These are phyloP conservation scores for Scrobipalpa costella DNA, from an alignment of 2,888 invertebrate genomes.

Conservation along the genomic window DNA sequence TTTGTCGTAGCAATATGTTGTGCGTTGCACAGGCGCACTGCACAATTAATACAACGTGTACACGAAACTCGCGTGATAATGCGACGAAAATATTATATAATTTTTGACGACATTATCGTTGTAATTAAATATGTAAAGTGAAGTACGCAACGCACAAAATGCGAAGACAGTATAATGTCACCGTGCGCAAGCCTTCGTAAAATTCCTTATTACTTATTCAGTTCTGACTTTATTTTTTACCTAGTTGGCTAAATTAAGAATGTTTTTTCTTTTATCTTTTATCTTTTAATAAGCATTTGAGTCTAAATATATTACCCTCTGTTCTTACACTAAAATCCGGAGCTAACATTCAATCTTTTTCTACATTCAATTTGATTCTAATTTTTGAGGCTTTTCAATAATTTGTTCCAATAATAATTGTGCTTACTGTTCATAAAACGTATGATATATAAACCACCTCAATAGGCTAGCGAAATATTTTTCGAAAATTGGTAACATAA, in stretches of 20 bases:
- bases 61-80: too few relatives aligned
- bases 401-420: background rate
- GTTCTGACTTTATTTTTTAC: background rate
- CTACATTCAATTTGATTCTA: too few relatives aligned
- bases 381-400: background rate
- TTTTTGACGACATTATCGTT: too few relatives aligned
- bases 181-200: background rate
- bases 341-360: too few relatives aligned
- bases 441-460: background rate
- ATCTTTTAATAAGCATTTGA: background rate
- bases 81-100: too few relatives aligned
- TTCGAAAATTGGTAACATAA: conserved; percentile 15
- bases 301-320: background rate
- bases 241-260: background rate
- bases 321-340: too few relatives aligned
- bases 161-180: too few relatives aligned
- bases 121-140: too few relatives aligned
- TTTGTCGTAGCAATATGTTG: too few relatives aligned
- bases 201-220: background rate
- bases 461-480: conserved; percentile 11
- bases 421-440: background rate
- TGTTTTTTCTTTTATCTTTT: background rate
- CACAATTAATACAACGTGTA: too few relatives aligned
- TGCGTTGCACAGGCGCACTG: too few relatives aligned
- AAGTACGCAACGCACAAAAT: too few relatives aligned